Evolutionary conservation across 2,888 invertebrate species (phyloP).

Genomic region (Psococerastis gibbosa): DNA sequence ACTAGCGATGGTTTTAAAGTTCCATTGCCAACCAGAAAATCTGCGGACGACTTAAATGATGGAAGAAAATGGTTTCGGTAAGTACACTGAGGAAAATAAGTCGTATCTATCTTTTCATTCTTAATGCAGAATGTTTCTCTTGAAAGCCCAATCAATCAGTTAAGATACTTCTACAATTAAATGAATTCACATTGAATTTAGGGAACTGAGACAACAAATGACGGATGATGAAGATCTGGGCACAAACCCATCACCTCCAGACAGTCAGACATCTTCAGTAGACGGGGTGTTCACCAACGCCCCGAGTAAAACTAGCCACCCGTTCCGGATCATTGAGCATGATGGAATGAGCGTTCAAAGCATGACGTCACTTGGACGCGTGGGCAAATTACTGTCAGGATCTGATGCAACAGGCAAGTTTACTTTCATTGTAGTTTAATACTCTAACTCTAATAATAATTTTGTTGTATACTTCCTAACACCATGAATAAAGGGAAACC

Average conservation of each 20-base stretch:
- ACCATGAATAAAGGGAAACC: too few relatives aligned
- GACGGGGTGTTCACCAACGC: constrained; percentile 53
- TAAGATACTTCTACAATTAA: too few relatives aligned
- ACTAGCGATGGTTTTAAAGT: constrained; percentile 4
- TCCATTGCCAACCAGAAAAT: not conserved
- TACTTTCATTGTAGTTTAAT: too few relatives aligned
- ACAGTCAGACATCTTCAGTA: constrained; percentile 57
- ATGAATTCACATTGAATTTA: constrained; percentile 56
- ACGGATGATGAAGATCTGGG: constrained; percentile 63
- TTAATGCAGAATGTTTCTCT: too few relatives aligned
- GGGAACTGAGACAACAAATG: constrained; percentile 67
- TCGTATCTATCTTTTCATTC: too few relatives aligned
- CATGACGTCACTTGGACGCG: constrained; percentile 69
- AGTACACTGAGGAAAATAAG: too few relatives aligned
- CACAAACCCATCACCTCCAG: constrained; percentile 44
- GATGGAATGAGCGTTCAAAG: constrained; percentile 76
- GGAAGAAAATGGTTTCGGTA: constrained; percentile 18
- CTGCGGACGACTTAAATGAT: not conserved
- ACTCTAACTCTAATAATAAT: too few relatives aligned
- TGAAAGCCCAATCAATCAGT: too few relatives aligned
- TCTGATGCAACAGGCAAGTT: not conserved
- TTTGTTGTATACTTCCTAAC: too few relatives aligned
- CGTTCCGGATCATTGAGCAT: constrained; percentile 71
- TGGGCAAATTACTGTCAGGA: constrained; percentile 60
- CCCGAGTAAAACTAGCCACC: constrained; percentile 42